Evolutionary conservation across 1,140 invertebrate genomes (phyloP).

Genomic region (Eumeta japonica): DNA sequence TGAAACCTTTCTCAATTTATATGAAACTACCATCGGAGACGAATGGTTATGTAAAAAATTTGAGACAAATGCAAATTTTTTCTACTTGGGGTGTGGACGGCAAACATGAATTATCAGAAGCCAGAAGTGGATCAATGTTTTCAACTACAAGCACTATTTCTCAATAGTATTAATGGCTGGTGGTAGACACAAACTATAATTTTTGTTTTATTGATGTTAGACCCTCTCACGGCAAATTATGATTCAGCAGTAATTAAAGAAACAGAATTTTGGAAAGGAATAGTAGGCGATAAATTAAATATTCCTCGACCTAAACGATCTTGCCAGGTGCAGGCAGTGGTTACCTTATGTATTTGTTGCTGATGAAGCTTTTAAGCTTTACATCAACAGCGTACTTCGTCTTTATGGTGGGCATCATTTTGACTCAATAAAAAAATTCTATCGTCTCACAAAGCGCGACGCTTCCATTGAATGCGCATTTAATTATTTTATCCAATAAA

Average conservation of each 20-base stretch:
- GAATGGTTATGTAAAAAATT: conserved; percentile 27
- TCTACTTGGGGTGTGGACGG: conserved; percentile 36
- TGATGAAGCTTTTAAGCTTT: conserved; percentile 42
- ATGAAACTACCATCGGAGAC: conserved; percentile 17
- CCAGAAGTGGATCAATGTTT: conserved; percentile 27
- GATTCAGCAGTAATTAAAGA: conserved; percentile 36
- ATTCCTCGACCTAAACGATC: conserved; percentile 16
- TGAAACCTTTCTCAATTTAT: conserved; percentile 13
- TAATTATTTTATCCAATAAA: too few relatives aligned
- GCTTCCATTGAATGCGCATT: conserved; percentile 43
- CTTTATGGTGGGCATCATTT: conserved; percentile 33
- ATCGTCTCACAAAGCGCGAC: conserved; percentile 22
- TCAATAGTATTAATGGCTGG: conserved; percentile 41
- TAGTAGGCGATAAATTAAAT: conserved; percentile 15
- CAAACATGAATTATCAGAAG: conserved; percentile 36
- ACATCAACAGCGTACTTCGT: conserved; percentile 22
- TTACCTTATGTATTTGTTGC: too few relatives aligned
- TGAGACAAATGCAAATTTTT: conserved; percentile 27
- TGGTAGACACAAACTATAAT: conserved; percentile 33
- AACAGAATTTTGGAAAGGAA: conserved; percentile 15
- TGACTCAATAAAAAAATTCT: conserved; percentile 25
- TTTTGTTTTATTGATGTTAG: conserved; percentile 40
- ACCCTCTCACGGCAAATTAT: conserved; percentile 35
- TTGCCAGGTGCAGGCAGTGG: conserved; percentile 13
- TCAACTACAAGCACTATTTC: conserved; percentile 26